These are phyloP conservation scores for Lithosia quadra DNA, from an alignment of 2,888 invertebrate genomes.

Conservation along the genomic window DNA sequence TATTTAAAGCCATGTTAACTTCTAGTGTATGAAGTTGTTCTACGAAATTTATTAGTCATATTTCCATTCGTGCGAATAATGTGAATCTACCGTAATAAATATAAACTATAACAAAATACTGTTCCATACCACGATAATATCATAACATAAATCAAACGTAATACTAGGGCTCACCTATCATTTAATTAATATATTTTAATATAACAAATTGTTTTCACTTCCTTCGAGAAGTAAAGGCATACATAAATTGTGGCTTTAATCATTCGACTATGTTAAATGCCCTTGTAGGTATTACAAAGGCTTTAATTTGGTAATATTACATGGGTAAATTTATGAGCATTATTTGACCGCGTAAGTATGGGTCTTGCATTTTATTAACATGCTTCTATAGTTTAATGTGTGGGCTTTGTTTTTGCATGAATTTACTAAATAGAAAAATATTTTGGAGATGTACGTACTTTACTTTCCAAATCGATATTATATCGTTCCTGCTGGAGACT, in stretches of 20 bases:
- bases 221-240: slow-evolving; percentile 58
- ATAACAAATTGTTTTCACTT: slow-evolving; percentile 66
- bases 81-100: slow-evolving; percentile 14
- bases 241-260: slow-evolving; percentile 71
- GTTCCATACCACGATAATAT: slow-evolving; percentile 30
- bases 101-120: slow-evolving; percentile 17
- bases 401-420: not conserved
- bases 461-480: too few species aligned
- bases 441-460: too few species aligned
- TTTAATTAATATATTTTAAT: slow-evolving; percentile 60
- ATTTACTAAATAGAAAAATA: not conserved
- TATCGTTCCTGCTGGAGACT: too few species aligned
- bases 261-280: slow-evolving; percentile 62
- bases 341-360: slow-evolving; percentile 44
- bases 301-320: slow-evolving; percentile 65
- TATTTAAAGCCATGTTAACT: not conserved
- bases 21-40: not conserved
- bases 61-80: slow-evolving; percentile 2
- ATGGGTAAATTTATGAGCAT: slow-evolving; percentile 60
- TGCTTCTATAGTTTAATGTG: not conserved
- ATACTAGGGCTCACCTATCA: slow-evolving; percentile 46
- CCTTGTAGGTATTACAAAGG: slow-evolving; percentile 58
- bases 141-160: slow-evolving; percentile 45
- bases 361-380: slow-evolving; percentile 4
- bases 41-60: not conserved